Evolutionary conservation across 2,888 invertebrate species (phyloP).

Genomic region (Brenthis hecate): DNA sequence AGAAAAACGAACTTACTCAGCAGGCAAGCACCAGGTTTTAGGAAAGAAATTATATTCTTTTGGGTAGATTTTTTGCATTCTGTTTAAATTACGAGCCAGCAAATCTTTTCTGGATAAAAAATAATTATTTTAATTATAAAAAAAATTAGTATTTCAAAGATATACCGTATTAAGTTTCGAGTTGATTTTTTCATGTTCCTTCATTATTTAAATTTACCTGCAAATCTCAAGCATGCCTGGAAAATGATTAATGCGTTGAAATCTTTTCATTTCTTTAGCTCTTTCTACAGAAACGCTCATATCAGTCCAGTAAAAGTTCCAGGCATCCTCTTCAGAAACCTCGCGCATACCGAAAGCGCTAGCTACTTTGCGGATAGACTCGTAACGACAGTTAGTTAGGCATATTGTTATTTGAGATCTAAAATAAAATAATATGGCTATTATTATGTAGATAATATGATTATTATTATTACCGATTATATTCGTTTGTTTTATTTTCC

Average conservation of each 20-base stretch:
- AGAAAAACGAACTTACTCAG: constrained; percentile 85
- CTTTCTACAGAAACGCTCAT: constrained; percentile 92
- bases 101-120: constrained; percentile 87
- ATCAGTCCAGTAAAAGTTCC: constrained; percentile 97
- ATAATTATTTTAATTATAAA: background rate
- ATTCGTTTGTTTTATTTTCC: too few species aligned
- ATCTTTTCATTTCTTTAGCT: constrained; percentile 95
- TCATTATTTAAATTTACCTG: constrained; percentile 54
- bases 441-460: too few species aligned
- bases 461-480: too few species aligned
- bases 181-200: background rate
- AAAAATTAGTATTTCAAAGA: background rate
- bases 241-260: constrained; percentile 96
- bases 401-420: constrained; percentile 84
- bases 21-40: constrained; percentile 96
- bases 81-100: constrained; percentile 92
- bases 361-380: constrained; percentile 87
- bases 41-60: constrained; percentile 96
- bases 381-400: constrained; percentile 87
- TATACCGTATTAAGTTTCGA: background rate
- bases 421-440: constrained; percentile 16
- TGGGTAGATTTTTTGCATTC: constrained; percentile 94
- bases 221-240: constrained; percentile 95
- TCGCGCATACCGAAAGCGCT: constrained; percentile 88
- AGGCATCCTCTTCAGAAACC: constrained; percentile 90